A percentile compares a stretch with the other conserved stretches of the same genome.
Evolutionary conservation across 2,797 vertebrate species (phyloP).

Genomic region (Mus minutoides): DNA sequence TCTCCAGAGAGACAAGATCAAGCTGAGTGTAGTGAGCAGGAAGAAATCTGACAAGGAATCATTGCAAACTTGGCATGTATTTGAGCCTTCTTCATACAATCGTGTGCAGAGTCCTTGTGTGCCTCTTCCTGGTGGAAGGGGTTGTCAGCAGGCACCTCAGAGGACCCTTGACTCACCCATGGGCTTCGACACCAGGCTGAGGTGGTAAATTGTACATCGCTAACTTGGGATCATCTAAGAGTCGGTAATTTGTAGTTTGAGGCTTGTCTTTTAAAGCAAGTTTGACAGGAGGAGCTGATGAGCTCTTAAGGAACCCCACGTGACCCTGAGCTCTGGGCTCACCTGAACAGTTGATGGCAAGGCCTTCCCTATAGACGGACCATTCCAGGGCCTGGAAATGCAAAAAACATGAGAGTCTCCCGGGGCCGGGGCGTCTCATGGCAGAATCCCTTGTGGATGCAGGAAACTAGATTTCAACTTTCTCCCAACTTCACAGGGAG

Average conservation of each 20-base stretch:
- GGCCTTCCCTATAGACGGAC: not conserved
- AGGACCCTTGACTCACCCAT: not conserved
- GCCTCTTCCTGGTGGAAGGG: not conserved
- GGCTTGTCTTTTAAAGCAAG: not conserved
- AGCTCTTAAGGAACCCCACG: not conserved
- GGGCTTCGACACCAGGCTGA: not conserved
- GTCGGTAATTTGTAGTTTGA: not conserved
- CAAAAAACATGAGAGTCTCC: not conserved
- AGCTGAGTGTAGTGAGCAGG: not conserved
- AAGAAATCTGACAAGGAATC: not conserved
- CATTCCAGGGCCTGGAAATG: not conserved
- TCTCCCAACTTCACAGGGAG: not conserved
- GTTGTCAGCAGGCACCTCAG: rapidly evolving
- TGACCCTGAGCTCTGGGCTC: not conserved
- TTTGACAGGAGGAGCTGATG: not conserved
- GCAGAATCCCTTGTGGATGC: not conserved
- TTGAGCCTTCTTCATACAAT: not conserved
- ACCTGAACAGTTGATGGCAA: not conserved
- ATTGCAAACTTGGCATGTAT: not conserved
- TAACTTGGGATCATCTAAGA: not conserved
- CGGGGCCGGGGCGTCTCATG: not conserved
- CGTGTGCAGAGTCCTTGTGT: not conserved
- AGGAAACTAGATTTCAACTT: not conserved
- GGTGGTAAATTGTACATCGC: not conserved
- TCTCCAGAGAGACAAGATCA: not conserved